Conservation (phyloP, 1,140 invertebrate genomes). For the Diachasma alloeum region DNA sequence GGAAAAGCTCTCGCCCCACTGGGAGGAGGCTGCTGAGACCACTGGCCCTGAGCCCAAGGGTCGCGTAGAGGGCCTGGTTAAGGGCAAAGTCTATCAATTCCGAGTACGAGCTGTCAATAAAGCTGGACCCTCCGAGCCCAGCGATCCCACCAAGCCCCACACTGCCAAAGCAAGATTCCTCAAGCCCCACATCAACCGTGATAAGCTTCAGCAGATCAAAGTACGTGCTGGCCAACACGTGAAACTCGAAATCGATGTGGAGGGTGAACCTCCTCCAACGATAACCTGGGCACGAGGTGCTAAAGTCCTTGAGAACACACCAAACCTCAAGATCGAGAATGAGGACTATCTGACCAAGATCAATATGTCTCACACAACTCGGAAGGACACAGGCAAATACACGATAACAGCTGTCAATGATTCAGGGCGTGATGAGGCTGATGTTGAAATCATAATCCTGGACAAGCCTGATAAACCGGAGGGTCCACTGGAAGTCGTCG, state of each 20-base stretch:
- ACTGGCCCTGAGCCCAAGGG: conserved; percentile 82
- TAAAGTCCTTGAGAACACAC: conserved; percentile 71
- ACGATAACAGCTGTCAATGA: conserved; percentile 91
- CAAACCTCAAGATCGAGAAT: conserved; percentile 81
- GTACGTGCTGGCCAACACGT: conserved; percentile 91
- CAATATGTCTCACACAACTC: conserved; percentile 79
- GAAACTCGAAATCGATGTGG: conserved; percentile 92
- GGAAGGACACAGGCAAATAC: conserved; percentile 90
- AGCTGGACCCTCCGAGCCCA: conserved; percentile 89
- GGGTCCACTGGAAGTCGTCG: conserved; percentile 90
- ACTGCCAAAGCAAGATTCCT: conserved; percentile 89
- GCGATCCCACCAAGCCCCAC: conserved; percentile 87
- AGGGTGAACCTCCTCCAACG: conserved; percentile 93
- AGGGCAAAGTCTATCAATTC: conserved; percentile 94
- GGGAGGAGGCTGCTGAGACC: conserved; percentile 88
- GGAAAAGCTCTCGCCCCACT: conserved; percentile 86
- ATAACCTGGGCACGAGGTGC: conserved; percentile 87
- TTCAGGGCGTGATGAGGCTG: conserved; percentile 92
- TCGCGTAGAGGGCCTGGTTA: conserved; percentile 84
- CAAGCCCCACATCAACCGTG: conserved; percentile 90
- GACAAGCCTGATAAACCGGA: conserved; percentile 95
- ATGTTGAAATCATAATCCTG: conserved; percentile 92
- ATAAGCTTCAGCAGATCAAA: conserved; percentile 88
- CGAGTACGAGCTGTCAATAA: conserved; percentile 93
- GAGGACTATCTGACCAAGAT: conserved; percentile 94